phyloP scores from a whole-genome alignment of 2,113 vertebrate genomes.

The Cynocephalus volans region DNA sequence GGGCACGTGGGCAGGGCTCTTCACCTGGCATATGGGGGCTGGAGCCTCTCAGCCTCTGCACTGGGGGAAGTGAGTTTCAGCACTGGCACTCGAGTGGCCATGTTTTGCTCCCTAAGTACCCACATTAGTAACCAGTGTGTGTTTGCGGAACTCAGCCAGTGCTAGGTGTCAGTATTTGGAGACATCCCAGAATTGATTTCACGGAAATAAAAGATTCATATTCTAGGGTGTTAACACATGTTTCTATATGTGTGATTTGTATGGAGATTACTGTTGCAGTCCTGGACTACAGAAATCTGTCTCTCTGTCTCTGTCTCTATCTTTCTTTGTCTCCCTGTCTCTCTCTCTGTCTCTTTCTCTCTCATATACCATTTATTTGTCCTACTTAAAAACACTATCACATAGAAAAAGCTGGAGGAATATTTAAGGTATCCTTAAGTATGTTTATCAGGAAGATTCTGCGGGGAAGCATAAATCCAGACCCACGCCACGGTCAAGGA shows the following conservation, averaged over 20 bases:
- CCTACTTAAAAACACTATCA: background rate
- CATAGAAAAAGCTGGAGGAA: background rate
- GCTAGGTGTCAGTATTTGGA: background rate
- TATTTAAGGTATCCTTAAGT: background rate
- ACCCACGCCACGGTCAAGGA: background rate
- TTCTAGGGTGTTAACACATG: background rate
- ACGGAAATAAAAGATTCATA: background rate
- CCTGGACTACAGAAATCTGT: background rate
- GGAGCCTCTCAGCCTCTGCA: background rate
- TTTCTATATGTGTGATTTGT: background rate
- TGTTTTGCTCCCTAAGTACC: background rate
- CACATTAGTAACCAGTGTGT: background rate
- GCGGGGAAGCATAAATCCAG: background rate
- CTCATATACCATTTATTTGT: background rate
- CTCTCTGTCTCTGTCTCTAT: background rate
- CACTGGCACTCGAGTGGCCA: background rate
- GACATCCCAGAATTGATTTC: background rate
- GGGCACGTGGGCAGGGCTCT: background rate
- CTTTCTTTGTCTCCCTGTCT: too few relatives aligned
- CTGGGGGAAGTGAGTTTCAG: background rate
- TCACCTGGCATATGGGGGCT: background rate
- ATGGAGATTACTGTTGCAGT: background rate
- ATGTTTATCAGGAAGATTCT: background rate
- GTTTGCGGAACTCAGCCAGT: background rate
- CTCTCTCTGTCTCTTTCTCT: background rate